A percentile compares a stretch with the other conserved stretches of the same genome.
Conservation (phyloP, 2,797 vertebrate genomes). For the Phoebastria nigripes region DNA sequence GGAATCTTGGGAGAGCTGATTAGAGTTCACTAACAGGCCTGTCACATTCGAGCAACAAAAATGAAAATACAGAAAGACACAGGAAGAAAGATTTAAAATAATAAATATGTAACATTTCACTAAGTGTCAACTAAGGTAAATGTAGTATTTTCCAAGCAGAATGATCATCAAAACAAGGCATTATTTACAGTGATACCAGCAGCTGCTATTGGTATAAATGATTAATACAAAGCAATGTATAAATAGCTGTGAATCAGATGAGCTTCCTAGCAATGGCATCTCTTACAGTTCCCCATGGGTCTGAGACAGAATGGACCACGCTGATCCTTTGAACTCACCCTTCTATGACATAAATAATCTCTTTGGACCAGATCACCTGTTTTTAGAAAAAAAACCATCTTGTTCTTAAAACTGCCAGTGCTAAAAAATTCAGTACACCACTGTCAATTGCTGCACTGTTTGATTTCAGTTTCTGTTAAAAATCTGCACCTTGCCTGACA, state of each 20-base stretch:
- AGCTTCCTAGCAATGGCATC: not conserved
- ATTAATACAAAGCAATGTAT: not conserved
- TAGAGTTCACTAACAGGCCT: not conserved
- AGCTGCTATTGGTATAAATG: not conserved
- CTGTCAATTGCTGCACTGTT: not conserved
- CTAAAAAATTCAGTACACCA: not conserved
- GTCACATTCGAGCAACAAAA: not conserved
- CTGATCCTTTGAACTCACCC: not conserved
- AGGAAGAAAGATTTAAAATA: not conserved
- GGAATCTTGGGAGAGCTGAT: not conserved
- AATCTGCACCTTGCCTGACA: not conserved
- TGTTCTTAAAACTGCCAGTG: not conserved
- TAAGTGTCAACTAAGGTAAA: not conserved
- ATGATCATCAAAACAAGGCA: not conserved
- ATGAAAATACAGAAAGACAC: not conserved
- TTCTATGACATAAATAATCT: not conserved
- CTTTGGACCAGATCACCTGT: not conserved
- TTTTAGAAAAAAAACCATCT: not conserved
- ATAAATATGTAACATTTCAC: not conserved
- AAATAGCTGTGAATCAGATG: not conserved
- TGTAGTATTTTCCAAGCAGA: not conserved
- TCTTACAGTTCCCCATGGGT: not conserved
- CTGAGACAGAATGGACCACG: not conserved
- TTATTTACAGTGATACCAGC: not conserved
- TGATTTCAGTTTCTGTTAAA: constrained; percentile 15